A percentile compares a stretch with the other conserved stretches of the same genome.
These are phyloP conservation scores for Hirtodrosophila duncani DNA, from an alignment of 2,888 invertebrate species.

Conservation along the genomic window DNA sequence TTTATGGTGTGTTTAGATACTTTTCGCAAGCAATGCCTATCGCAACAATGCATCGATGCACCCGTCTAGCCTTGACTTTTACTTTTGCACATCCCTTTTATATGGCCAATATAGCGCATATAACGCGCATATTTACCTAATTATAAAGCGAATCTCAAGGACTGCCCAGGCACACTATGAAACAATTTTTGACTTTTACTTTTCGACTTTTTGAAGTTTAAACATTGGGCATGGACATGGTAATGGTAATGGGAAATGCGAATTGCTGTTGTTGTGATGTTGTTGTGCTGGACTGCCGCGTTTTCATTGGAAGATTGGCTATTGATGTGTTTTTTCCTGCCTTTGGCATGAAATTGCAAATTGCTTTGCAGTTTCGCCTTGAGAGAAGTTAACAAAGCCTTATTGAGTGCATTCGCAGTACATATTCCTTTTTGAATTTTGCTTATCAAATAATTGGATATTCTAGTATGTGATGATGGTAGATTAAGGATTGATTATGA, in stretches of 20 bases:
- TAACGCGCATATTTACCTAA: constrained; percentile 35
- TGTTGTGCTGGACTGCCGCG: too few relatives aligned
- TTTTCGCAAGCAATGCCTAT: constrained; percentile 70
- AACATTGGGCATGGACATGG: neutral
- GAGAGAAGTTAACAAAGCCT: constrained; percentile 31
- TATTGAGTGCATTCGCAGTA: constrained; percentile 2
- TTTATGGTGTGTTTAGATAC: constrained; percentile 71
- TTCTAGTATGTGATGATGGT: too few relatives aligned
- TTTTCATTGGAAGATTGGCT: constrained; percentile 25
- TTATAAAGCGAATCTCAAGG: constrained; percentile 34
- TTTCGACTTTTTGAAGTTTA: constrained; percentile 38
- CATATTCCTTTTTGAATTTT: too few relatives aligned
- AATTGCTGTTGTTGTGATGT: too few relatives aligned
- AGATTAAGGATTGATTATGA: too few relatives aligned
- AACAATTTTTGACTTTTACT: constrained; percentile 38
- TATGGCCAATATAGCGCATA: neutral
- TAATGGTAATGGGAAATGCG: too few relatives aligned
- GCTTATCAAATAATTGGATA: too few relatives aligned
- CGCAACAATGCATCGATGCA: constrained; percentile 55
- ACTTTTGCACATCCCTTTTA: constrained; percentile 39
- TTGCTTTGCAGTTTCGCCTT: constrained; percentile 38
- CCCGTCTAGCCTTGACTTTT: constrained; percentile 62
- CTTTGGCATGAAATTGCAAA: constrained; percentile 37
- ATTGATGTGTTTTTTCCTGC: constrained; percentile 7
- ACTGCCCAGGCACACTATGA: constrained; percentile 20